These are phyloP conservation scores for Brassicogethes aeneus DNA, from an alignment of 2,888 invertebrate genomes.

Conservation along the genomic window DNA sequence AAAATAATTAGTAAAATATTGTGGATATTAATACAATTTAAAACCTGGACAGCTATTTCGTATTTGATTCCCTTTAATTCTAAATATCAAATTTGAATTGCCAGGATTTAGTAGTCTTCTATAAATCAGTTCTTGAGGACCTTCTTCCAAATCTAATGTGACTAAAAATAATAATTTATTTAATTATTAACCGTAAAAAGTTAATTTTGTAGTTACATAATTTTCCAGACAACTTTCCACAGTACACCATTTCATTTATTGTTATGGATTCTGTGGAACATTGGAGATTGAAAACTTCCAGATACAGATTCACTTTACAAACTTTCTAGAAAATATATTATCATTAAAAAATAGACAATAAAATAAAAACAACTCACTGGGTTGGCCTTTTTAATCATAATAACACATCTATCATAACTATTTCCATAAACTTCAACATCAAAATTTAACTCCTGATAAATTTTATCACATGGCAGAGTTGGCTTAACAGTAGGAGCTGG, in stretches of 20 bases:
- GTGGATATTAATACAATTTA: not conserved
- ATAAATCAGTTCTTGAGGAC: not conserved
- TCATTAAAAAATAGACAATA: too few relatives aligned
- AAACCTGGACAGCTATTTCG: not conserved
- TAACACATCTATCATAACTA: too few relatives aligned
- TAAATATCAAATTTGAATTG: not conserved
- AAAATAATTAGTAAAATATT: not conserved
- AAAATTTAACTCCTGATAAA: conserved; percentile 26
- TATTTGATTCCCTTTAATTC: conserved; percentile 1
- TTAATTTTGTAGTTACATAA: not conserved
- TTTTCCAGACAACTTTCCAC: conserved; percentile 29
- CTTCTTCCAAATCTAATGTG: not conserved
- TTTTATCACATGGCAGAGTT: conserved; percentile 20
- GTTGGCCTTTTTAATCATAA: too few relatives aligned
- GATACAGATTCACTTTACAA: conserved; percentile 30
- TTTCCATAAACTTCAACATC: conserved; percentile 26
- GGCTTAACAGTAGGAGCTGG: conserved; percentile 4
- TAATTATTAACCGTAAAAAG: not conserved
- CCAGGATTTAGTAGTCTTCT: not conserved
- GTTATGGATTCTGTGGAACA: conserved; percentile 32
- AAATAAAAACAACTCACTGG: too few relatives aligned
- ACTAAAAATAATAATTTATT: not conserved
- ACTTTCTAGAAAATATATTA: conserved; percentile 27
- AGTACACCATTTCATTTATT: conserved; percentile 29
- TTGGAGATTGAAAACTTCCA: conserved; percentile 29